Conservation (phyloP, 2,113 vertebrate genomes). For the Gambusia affinis region DNA sequence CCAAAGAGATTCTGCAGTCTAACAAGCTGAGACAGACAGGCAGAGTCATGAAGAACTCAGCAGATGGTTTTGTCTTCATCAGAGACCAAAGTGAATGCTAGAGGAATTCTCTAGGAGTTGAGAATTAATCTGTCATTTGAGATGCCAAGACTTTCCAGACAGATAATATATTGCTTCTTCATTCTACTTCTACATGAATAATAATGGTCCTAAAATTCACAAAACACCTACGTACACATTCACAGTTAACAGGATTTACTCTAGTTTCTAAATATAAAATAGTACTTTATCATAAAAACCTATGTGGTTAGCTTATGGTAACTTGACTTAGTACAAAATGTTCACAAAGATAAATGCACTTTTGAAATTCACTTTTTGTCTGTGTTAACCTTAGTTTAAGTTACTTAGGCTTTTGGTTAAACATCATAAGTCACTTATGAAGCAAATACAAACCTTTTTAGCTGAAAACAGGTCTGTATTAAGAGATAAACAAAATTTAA, state of each 20-base stretch:
- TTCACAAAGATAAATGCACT: background rate
- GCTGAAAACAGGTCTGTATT: background rate
- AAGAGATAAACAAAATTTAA: background rate
- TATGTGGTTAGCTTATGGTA: background rate
- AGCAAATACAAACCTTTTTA: background rate
- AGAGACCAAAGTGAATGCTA: background rate
- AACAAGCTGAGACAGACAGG: background rate
- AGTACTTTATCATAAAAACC: too few species aligned
- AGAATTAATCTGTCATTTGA: too few species aligned
- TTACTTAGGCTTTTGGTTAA: background rate
- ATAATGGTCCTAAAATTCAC: too few species aligned
- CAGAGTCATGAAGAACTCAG: background rate
- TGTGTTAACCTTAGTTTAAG: background rate
- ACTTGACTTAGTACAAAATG: background rate
- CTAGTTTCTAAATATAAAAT: too few species aligned
- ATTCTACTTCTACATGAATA: too few species aligned
- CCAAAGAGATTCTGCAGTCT: background rate
- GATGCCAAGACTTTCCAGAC: too few species aligned
- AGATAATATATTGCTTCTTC: too few species aligned
- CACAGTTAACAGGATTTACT: too few species aligned
- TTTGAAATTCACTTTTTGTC: background rate
- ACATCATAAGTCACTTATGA: background rate
- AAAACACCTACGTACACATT: too few species aligned
- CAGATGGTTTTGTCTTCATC: background rate
- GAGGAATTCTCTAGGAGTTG: too few species aligned